Conservation (phyloP, 2,888 invertebrate species). For the Tortricodes alternella region DNA sequence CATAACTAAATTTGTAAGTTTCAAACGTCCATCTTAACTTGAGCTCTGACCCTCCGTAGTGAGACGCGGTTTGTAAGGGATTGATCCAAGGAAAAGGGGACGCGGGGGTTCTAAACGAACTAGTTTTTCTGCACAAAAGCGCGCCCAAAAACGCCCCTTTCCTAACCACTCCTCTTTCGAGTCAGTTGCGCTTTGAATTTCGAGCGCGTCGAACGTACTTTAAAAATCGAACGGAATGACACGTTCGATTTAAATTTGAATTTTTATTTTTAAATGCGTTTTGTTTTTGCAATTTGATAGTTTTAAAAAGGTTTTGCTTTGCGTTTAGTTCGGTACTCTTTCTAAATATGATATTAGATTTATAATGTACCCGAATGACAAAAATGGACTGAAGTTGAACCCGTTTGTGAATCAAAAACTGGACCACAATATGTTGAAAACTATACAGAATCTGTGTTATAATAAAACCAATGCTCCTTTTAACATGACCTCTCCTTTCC, state of each 20-base stretch:
- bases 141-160: conserved; percentile 73
- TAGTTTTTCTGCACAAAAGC: conserved; percentile 63
- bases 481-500: conserved; percentile 83
- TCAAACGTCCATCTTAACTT: conserved; percentile 44
- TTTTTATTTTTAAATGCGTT: conserved; percentile 37
- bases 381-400: conserved; percentile 74
- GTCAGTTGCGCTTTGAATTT: conserved; percentile 51
- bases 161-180: conserved; percentile 65
- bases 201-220: conserved; percentile 23
- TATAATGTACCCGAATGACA: conserved; percentile 78
- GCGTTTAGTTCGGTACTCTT: conserved; percentile 27
- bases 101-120: conserved; percentile 45
- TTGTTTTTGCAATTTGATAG: conserved; percentile 30
- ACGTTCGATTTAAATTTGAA: conserved; percentile 34
- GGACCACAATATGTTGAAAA: conserved; percentile 77
- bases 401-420: conserved; percentile 59
- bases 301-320: conserved; percentile 31
- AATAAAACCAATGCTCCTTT: conserved; percentile 64
- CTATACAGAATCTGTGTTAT: conserved; percentile 72
- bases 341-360: conserved; percentile 36
- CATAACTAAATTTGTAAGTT: conserved; percentile 50
- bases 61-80: conserved; percentile 20
- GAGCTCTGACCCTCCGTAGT: conserved; percentile 37
- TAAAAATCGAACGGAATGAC: conserved; percentile 14
- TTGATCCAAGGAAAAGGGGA: conserved; percentile 35